Evolutionary conservation across 1,140 invertebrate genomes (phyloP).

Genomic region (Ceratina australensis): DNA sequence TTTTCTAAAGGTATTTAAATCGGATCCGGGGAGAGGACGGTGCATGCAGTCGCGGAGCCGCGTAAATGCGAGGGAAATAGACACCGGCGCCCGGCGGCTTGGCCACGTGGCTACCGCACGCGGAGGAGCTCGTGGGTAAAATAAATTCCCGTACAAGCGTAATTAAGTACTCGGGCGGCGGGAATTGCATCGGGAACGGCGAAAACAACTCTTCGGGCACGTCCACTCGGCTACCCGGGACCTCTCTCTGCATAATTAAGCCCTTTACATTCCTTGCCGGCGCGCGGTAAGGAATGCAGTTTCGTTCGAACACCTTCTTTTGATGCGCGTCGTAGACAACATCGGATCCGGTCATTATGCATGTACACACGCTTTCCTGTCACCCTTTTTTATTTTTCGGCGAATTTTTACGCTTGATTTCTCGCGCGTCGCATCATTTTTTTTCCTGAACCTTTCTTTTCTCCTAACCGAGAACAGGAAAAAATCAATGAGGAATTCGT

Average conservation of each 20-base stretch:
- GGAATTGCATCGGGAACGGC: conserved; percentile 46
- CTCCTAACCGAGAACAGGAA: not conserved
- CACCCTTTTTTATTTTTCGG: not conserved
- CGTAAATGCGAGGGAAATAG: not conserved
- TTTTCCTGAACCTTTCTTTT: not conserved
- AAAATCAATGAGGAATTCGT: conserved; percentile 4
- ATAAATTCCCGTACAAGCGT: conserved; percentile 32
- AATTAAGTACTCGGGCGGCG: conserved; percentile 47
- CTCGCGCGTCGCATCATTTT: not conserved
- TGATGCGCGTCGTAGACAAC: conserved; percentile 39
- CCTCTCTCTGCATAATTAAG: conserved; percentile 61
- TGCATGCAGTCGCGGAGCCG: not conserved
- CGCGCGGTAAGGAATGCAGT: conserved; percentile 52
- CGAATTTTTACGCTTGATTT: conserved; percentile 23
- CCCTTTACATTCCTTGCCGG: conserved; percentile 53
- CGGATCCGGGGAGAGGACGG: not conserved
- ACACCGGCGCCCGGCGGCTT: not conserved
- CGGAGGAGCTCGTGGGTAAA: not conserved
- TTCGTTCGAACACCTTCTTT: conserved; percentile 52
- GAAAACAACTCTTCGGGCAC: conserved; percentile 56
- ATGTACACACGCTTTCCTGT: not conserved
- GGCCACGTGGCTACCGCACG: not conserved
- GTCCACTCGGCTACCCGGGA: conserved; percentile 41
- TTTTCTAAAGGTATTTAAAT: not conserved
- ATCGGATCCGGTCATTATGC: not conserved